Evolutionary conservation across 2,797 vertebrate species (phyloP).

Genomic region (Crossoptilon crossoptilon): DNA sequence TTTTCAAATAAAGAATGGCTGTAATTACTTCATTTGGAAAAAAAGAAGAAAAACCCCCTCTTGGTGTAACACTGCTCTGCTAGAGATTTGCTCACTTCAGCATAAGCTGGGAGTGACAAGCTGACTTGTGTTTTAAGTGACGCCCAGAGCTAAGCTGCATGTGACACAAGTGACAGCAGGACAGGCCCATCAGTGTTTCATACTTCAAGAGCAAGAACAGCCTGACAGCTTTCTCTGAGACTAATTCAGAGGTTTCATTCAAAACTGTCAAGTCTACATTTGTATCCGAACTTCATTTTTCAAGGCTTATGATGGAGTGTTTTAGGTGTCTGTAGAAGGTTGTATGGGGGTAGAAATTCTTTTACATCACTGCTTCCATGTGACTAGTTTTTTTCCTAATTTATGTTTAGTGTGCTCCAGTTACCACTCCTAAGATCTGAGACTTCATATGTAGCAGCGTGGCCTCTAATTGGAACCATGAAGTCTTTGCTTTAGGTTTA

Average conservation of each 20-base stretch:
- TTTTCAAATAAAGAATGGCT: not conserved
- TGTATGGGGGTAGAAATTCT: not conserved
- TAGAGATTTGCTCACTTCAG: not conserved
- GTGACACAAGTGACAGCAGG: not conserved
- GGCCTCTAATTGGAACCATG: not conserved
- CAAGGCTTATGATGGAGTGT: not conserved
- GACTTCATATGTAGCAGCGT: not conserved
- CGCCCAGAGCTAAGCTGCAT: not conserved
- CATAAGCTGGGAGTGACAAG: not conserved
- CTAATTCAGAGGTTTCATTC: constrained; percentile 12
- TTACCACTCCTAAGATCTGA: not conserved
- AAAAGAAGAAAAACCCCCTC: not conserved
- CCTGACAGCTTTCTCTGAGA: not conserved
- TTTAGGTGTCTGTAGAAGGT: not conserved
- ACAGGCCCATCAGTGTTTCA: not conserved
- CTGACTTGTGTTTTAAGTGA: not conserved
- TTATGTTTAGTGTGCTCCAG: not conserved
- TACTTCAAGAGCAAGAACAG: not conserved
- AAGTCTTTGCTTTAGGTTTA: not conserved
- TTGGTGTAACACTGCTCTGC: not conserved
- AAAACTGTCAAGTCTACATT: not conserved
- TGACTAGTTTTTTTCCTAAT: not conserved
- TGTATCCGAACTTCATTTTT: not conserved
- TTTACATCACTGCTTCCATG: not conserved
- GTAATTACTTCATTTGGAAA: not conserved